Conservation (phyloP, 2,797 vertebrate genomes). For the Rhodeus uyekii region DNA sequence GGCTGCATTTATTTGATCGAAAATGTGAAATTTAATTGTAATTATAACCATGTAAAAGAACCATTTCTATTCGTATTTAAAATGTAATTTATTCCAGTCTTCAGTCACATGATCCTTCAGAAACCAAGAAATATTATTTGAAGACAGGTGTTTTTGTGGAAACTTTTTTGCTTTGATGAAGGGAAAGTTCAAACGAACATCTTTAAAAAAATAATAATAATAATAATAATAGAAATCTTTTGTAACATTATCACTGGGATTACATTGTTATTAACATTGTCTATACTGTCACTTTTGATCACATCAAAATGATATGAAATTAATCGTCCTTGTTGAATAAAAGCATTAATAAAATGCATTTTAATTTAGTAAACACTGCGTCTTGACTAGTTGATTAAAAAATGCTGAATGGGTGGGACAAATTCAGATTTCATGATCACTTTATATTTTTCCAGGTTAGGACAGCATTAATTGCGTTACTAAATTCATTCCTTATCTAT, state of each 20-base stretch:
- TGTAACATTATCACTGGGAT: neutral
- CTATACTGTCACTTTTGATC: neutral
- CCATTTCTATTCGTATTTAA: neutral
- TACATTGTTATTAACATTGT: too few relatives aligned
- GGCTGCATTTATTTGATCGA: neutral
- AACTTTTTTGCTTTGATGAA: neutral
- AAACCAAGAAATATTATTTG: neutral
- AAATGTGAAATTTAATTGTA: neutral
- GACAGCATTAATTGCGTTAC: neutral
- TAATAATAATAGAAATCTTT: neutral
- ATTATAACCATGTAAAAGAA: neutral
- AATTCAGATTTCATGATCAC: neutral
- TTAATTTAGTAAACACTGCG: neutral
- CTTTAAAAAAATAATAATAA: too few relatives aligned
- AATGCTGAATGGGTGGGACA: neutral
- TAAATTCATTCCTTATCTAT: neutral
- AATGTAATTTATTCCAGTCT: neutral
- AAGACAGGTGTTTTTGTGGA: neutral
- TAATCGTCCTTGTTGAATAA: neutral
- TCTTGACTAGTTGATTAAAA: neutral
- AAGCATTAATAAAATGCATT: neutral
- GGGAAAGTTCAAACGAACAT: neutral
- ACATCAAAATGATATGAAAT: neutral
- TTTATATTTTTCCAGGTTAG: neutral
- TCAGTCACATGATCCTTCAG: neutral